Base-by-base conservation (phyloP, 2,888 invertebrate genomes). In the Melieria omissa region DNA sequence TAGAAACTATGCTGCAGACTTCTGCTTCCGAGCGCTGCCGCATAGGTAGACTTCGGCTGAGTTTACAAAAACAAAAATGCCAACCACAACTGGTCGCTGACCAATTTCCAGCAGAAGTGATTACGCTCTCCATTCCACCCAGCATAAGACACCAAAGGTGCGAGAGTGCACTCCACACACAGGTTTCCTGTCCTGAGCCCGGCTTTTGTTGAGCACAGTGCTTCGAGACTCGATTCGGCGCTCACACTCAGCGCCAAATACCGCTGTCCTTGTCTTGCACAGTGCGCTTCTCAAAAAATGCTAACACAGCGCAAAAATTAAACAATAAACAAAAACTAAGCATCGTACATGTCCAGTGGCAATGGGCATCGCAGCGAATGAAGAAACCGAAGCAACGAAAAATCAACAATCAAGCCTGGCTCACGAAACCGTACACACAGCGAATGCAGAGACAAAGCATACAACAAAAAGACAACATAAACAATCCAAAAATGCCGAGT, bases 401-500 rank as follows among this genome's bases (percentile, higher is more conserved):
- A 61, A 12, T 64, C 64, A 64, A 12, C 49, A 63, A 46, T 9
- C 29, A 60, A 46, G 12, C 52, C 49, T 12, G 42, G 42, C 42
- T 29, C 14, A 52, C 14, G 9, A 41, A 47, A 41, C 10, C 57
- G 47, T 8, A 57, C 45, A 29, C 54, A 47, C 64, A 29, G 63
- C 72, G 65, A 71, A 16, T 2, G n/a, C 29, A 61, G 57, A 66
- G 60, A 71, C 71, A 70, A 58, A 49, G 41, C 5, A 65, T 61
- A 57, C 63, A 72, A 45, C 42, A 66, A 71, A 14, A 64, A 58
- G 49, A 49, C 64, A 67, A 65, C 46, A 62, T 46, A 71, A 70
- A 49, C 72, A 71, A 71, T 68, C 69, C 72, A 67, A 49, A 73
- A 70, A 73, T 66, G 62, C 71, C 71, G 70, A 68, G 57, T 69